Evolutionary conservation across 2,797 vertebrate species (phyloP), one percentile per base, ranked within the genome.

Genomic region (Ceryle rudis): DNA sequence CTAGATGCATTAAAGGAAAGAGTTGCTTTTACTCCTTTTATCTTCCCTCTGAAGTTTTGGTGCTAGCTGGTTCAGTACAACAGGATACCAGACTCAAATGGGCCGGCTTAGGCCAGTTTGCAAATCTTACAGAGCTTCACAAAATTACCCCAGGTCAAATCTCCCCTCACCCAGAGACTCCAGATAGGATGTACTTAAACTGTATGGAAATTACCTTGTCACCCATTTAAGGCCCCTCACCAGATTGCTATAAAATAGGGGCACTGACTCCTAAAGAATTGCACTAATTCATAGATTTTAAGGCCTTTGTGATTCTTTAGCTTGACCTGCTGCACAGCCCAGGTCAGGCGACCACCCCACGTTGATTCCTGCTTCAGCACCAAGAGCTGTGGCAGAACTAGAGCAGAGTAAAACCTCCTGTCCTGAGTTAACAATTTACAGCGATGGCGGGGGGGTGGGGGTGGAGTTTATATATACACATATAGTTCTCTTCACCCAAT

Each of bases 231-330:
- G 90, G 90, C 72, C 93, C 79, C 85, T 95, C 75, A 71, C 47
- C 90, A 90, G 82, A 94, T 69, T 83, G 82, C 90, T 94, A 28
- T 96, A 95, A 97, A 95, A 90, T 29, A 6, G 29, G 69, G 82
- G 95, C 94, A 94, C 85, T 93, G 91, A 96, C 72, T 97, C 85
- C 46, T 57, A 71, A 96, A 90, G 95, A 96, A 93, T 19, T 74
- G 44, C 85, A 83, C 85, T 97, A 93, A 93, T 94, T 95, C 91
- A 94, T 51, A 94, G 91, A 83, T 94, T 96, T 96, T 86, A 95
- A 77, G 85, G 87, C 69, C 33, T 96, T 97, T 95, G 96, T 94
- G 81, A 87, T 81, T 57, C 75, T 93, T 94, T 86, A 83, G 86
- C 85, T 88, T 94, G 96, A 95, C 82, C 93, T 85, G 74, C 64